Base-by-base conservation (phyloP, 2,113 vertebrate species). In the Tor tambroides region DNA sequence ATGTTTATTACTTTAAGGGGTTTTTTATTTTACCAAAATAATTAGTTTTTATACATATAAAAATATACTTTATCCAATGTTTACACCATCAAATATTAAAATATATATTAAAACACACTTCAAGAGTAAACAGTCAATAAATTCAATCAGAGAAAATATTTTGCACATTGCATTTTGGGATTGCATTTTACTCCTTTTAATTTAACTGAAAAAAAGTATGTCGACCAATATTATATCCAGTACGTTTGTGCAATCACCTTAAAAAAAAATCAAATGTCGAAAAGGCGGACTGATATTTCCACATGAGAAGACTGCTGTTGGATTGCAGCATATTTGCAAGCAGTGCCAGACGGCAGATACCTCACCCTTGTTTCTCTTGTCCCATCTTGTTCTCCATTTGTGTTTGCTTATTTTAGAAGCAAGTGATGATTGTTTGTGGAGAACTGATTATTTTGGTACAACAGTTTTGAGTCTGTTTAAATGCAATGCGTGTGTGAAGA, bases 321-420 rank as follows among this genome's bases (percentile, higher is more conserved):
- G 41, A 71, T 21, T 76, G 35, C 67, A 23, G 63, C 61, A 23
- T 72, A 59, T 86, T 87, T 79, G 61, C 80, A 51, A 67, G 23
- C 17, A 43, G 17, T 72, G 83, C 79, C 80, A 14, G 5, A 51
- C 80, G 87, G 74, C 80, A 80, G 83, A 86, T 59, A 90, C 61
- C 72, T 82, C 30, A 80, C 59, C 74, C 59, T 51, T 38, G 19
- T 71, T 46, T 83, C 51, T 87, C 80, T 63, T 90, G 89, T 87
- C 80, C 76, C 54, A 49, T 89, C 89, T 87, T 89, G 89, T 85
- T 78, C 61, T 65, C 82, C 65, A 78, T 89, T 74, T 63, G 72
- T 49, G 7, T 67, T 43, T 65, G 75, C 83, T 86, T 89, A 84
- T 81, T 87, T 67, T 87, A 89, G 85, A 81, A 59, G 43, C 65